Conservation (phyloP, 2,888 invertebrate species). For the Drosophila cracens region DNA sequence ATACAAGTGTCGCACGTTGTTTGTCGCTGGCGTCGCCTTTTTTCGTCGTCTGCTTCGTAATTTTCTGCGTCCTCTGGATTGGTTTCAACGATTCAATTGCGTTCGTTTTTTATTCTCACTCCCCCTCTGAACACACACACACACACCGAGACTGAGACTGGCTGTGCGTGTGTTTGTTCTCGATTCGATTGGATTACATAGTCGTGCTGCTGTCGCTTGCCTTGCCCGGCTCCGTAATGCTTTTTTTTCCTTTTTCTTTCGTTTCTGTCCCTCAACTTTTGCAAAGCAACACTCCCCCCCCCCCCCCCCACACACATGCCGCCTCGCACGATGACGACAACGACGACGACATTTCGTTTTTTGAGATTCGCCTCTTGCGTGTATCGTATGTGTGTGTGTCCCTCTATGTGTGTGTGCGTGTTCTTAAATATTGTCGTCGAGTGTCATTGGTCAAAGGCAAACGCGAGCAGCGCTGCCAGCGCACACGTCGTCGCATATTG, state of each 20-base stretch:
- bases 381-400: slow-evolving; percentile 26
- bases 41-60: slow-evolving; percentile 67
- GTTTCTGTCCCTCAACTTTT: slow-evolving; percentile 65
- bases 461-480: slow-evolving; percentile 55
- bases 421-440: slow-evolving; percentile 84
- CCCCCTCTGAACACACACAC: slow-evolving; percentile 28
- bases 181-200: slow-evolving; percentile 77
- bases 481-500: slow-evolving; percentile 63
- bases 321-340: slow-evolving; percentile 20
- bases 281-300: slow-evolving; percentile 35
- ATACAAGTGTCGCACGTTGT: slow-evolving; percentile 69
- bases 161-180: slow-evolving; percentile 60
- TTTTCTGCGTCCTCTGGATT: slow-evolving; percentile 71
- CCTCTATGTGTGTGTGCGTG: slow-evolving; percentile 38
- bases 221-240: slow-evolving; percentile 51
- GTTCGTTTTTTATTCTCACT: slow-evolving; percentile 71
- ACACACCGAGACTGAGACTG: slow-evolving; percentile 13
- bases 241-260: slow-evolving; percentile 44
- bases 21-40: slow-evolving; percentile 47
- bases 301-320: slow-evolving; percentile 23
- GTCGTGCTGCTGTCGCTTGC: slow-evolving; percentile 49
- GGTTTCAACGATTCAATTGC: slow-evolving; percentile 72
- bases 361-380: slow-evolving; percentile 65
- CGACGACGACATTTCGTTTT: slow-evolving; percentile 73
- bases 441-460: slow-evolving; percentile 84